A percentile compares a stretch with the other conserved stretches of the same genome.
These are phyloP conservation scores for Riparia riparia DNA, from an alignment of 2,113 vertebrate species.

Conservation along the genomic window DNA sequence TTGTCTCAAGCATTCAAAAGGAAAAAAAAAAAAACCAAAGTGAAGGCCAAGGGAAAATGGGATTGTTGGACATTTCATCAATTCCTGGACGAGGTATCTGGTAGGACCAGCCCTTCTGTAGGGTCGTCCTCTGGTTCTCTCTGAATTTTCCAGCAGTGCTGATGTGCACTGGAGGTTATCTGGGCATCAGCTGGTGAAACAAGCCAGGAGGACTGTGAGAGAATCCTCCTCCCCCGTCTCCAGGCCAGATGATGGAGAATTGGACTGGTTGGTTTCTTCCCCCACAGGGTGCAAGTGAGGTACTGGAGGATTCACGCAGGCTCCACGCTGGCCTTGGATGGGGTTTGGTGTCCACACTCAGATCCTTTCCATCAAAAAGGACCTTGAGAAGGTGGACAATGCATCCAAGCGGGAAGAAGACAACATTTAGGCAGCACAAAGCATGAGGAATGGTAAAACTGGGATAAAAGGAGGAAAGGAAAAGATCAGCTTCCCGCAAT, in stretches of 20 bases:
- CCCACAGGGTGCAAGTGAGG: background rate
- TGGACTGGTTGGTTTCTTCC: background rate
- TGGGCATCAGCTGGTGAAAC: background rate
- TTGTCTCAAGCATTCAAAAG: background rate
- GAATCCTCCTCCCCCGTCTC: background rate
- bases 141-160: background rate
- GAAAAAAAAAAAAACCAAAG: background rate
- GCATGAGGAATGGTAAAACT: background rate
- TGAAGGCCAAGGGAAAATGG: background rate
- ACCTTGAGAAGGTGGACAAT: background rate
- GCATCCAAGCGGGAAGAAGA: background rate
- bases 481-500: background rate
- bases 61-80: background rate
- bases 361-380: background rate
- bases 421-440: background rate
- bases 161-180: background rate
- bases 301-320: fast-evolving
- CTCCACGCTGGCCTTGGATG: background rate
- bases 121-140: background rate
- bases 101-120: background rate
- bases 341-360: background rate
- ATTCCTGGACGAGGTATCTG: background rate
- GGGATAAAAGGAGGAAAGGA: background rate
- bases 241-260: background rate
- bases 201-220: background rate